phyloP scores from a whole-genome alignment of 2,888 invertebrate species.

The Laothoe populi region DNA sequence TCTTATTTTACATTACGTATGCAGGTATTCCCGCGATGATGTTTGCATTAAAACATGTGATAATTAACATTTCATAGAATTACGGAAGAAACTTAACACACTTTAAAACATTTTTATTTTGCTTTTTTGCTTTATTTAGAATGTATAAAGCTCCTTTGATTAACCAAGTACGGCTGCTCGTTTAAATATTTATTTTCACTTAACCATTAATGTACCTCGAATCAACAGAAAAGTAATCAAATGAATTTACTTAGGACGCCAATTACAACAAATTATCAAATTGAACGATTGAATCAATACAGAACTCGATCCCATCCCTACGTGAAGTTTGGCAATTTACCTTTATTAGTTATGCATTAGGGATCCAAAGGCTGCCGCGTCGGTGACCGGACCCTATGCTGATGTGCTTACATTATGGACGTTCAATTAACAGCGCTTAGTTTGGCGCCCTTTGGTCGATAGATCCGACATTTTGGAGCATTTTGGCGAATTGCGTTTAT shows the following conservation, averaged over 20 bases:
- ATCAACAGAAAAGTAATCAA: not conserved
- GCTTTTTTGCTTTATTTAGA: no score
- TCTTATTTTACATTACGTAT: no score
- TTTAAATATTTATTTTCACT: not conserved
- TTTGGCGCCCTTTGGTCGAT: not conserved
- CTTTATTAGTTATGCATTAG: conserved; percentile 31
- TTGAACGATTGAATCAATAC: not conserved
- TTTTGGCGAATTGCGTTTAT: not conserved
- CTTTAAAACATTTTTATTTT: no score
- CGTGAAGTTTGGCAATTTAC: conserved; percentile 24
- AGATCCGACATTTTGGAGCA: not conserved
- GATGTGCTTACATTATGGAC: conserved; percentile 23
- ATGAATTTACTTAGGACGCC: not conserved
- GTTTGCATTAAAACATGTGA: no score
- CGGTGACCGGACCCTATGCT: conserved; percentile 1
- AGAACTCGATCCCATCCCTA: not conserved
- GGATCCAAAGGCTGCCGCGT: conserved; percentile 9
- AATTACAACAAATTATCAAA: conserved; percentile 1
- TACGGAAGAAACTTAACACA: no score
- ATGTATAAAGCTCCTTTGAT: no score
- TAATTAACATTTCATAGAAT: no score
- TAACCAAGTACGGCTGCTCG: not conserved
- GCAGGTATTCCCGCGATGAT: no score
- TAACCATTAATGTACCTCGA: not conserved
- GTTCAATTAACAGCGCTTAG: conserved; percentile 19